Base-by-base conservation (phyloP, 2,888 invertebrate genomes). In the Xestobium rufovillosum region DNA sequence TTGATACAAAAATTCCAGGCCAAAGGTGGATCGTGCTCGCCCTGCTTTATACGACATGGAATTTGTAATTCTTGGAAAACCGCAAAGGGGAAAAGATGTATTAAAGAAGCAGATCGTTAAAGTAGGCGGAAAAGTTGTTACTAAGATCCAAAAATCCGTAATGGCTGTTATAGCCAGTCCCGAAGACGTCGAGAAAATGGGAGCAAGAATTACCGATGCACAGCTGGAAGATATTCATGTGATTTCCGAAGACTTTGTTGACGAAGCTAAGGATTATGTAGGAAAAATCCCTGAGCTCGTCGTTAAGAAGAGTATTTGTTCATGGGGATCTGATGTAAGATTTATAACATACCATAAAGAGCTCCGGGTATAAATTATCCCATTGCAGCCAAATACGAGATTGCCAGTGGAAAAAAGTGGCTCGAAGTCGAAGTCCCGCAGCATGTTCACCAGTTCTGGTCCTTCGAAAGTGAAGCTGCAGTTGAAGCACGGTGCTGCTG, bases 291-390 rank as follows among this genome's bases (percentile, higher is more conserved):
- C 84, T 2, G 72, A 76, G 40, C 67, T 81, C 3, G 76, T 90
- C 33, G 73, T 73, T 41, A 76, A 80, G 48, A 78, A 83, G 59
- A 80, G 77, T 43, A 78, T 92, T 47, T 83, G 83, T 15, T 69
- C 76, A 34, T 92, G 92, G 92, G 90, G 90, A 9, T 76, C 80
- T 12, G 85, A 90, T 61, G 82, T 83, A 67, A 73, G 73, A 71
- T 31, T 27, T 3, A 23, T 40, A 23, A 8, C 6, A 19, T 31
- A 11, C 11, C 8, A 1, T 14, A 17, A 12, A 29, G 28, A 14
- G 16, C 10, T 19, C 27, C 4, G 4, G 10, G 23, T 12, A 26
- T 31, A 16, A 4, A 19, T 29, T 34, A 35, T 36, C 43, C 46
- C 32, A 25, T 46, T 52, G 37, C 38, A 62, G 63, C 66, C 66